These are phyloP conservation scores for Diceros bicornis DNA, from an alignment of 2,797 vertebrate genomes.

Conservation along the genomic window DNA sequence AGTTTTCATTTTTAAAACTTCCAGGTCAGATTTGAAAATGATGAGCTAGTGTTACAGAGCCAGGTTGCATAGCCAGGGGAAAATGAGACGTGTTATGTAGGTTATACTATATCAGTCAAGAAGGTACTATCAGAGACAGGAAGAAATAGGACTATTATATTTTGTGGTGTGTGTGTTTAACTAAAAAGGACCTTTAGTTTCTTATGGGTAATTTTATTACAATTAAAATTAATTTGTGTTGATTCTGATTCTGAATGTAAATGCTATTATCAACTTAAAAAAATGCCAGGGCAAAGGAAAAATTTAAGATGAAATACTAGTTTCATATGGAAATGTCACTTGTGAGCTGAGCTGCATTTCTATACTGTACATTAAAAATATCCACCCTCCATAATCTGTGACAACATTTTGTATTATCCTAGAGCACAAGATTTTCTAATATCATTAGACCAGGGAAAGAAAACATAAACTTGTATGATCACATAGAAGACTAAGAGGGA, in stretches of 20 bases:
- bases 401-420: constrained; percentile 22
- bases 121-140: not conserved
- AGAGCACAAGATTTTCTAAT: not conserved
- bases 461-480: not conserved
- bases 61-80: not conserved
- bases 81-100: not conserved
- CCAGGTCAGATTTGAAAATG: constrained; percentile 47
- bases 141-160: not conserved
- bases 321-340: constrained; percentile 1
- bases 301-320: not conserved
- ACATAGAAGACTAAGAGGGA: not conserved
- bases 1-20: constrained; percentile 33
- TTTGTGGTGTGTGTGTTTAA: not conserved
- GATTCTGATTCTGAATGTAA: constrained; percentile 23
- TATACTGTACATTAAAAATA: not conserved
- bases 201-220: constrained; percentile 5
- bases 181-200: not conserved
- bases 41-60: not conserved
- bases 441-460: not conserved
- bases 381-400: not conserved
- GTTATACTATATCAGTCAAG: not conserved
- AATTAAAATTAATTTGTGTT: not conserved
- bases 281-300: not conserved
- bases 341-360: not conserved
- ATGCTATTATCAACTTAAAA: not conserved